Conservation (phyloP, 30 jellyfish, hydroid and myxozoan species). For the Aurelia sp. region DNA sequence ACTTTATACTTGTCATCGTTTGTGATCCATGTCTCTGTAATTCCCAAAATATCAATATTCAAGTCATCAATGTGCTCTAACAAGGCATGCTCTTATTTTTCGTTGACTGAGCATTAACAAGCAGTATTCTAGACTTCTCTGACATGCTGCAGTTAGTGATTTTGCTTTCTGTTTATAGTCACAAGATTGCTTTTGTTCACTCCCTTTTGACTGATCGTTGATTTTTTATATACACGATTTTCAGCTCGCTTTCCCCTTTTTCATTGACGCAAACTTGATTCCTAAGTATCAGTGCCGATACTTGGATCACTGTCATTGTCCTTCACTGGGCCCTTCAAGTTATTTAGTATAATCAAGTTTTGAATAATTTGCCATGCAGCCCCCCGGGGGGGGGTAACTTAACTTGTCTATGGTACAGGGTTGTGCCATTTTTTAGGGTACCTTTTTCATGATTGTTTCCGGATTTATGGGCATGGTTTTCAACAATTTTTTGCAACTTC, state of each 20-base stretch:
- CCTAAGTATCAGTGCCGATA: conserved; percentile 11
- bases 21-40: background rate
- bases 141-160: conserved; percentile 3
- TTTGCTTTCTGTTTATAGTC: conserved; percentile 21
- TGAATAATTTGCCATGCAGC: conserved; percentile 14
- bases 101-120: conserved; percentile 4
- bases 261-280: conserved; percentile 10
- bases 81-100: conserved; percentile 15
- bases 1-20: background rate
- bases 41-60: background rate
- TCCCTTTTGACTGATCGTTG: conserved; percentile 10
- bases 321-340: conserved; percentile 3
- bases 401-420: too few species aligned
- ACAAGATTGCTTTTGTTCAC: conserved; percentile 20
- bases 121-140: conserved; percentile 6
- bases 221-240: background rate
- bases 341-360: conserved; percentile 9
- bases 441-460: too few species aligned
- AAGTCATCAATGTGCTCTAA: conserved; percentile 18
- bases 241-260: conserved; percentile 14
- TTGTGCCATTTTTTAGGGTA: too few species aligned
- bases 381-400: too few species aligned
- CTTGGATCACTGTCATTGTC: conserved; percentile 1
- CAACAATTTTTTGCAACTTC: too few species aligned
- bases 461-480: too few species aligned